Evolutionary conservation across 2,113 vertebrate genomes (phyloP).

Genomic region (Toxotes chatareus): DNA sequence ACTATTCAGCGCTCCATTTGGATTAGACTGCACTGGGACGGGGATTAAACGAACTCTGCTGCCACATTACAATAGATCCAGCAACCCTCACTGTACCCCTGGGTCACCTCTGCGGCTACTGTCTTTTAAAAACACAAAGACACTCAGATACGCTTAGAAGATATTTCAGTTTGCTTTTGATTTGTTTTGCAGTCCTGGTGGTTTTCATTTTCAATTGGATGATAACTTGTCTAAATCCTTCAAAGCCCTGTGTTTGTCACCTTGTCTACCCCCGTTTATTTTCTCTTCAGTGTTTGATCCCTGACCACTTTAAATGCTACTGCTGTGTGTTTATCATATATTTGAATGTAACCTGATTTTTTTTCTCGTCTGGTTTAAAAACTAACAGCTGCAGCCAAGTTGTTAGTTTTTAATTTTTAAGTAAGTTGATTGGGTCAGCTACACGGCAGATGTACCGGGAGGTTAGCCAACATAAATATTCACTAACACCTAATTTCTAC

Average conservation of each 20-base stretch:
- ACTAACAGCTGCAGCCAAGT: neutral
- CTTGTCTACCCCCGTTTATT: too few species aligned
- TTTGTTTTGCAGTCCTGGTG: neutral
- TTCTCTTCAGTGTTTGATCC: neutral
- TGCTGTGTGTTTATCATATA: neutral
- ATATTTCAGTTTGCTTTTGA: neutral
- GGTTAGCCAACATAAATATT: too few species aligned
- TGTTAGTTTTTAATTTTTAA: too few species aligned
- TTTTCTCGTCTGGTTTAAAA: neutral
- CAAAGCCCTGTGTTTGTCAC: neutral
- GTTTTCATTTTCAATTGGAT: neutral
- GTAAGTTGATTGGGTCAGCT: too few species aligned
- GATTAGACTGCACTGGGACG: constrained; percentile 68
- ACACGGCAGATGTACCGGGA: too few species aligned
- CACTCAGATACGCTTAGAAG: neutral
- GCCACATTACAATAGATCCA: constrained; percentile 67
- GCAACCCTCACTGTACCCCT: constrained; percentile 6
- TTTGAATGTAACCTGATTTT: neutral
- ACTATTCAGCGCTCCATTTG: constrained; percentile 75
- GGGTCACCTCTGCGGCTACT: constrained; percentile 50
- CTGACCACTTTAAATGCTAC: neutral
- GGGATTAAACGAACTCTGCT: constrained; percentile 72
- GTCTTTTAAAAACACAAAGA: constrained; percentile 47
- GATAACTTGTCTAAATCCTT: too few species aligned
- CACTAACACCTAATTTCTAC: too few species aligned